Evolutionary conservation across 23 tunicate species (phyloP).

Genomic region (Styela plicata): DNA sequence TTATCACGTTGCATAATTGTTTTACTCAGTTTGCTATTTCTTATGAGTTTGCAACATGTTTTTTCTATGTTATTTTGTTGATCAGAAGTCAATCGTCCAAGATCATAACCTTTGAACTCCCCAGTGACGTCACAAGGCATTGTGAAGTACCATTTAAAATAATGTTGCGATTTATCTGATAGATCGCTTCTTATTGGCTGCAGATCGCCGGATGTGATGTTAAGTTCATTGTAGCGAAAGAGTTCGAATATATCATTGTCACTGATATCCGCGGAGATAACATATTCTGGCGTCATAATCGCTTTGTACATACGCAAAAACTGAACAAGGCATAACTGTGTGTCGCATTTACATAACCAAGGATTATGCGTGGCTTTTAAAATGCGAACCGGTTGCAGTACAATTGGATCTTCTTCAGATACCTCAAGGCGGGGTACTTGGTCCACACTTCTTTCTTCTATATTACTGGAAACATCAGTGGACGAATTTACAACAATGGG

Average conservation of each 20-base stretch:
- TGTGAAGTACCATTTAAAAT: constrained; percentile 29
- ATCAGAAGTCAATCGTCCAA: neutral
- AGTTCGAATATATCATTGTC: neutral
- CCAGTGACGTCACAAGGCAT: constrained; percentile 31
- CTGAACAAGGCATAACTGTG: constrained; percentile 2
- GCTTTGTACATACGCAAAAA: constrained; percentile 5
- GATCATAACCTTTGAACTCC: constrained; percentile 18
- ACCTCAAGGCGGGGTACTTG: too few relatives aligned
- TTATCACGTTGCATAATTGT: neutral
- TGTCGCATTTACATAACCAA: constrained; percentile 50
- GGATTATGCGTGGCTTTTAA: constrained; percentile 54
- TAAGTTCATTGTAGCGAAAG: constrained; percentile 5
- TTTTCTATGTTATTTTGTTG: constrained; percentile 2
- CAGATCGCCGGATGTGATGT: constrained; percentile 5
- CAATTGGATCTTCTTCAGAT: neutral
- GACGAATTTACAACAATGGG: too few relatives aligned
- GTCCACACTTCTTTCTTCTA: too few relatives aligned
- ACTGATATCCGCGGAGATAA: neutral
- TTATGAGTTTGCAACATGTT: neutral
- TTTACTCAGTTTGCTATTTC: too few relatives aligned
- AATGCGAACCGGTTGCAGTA: constrained; percentile 11
- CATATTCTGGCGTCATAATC: neutral
- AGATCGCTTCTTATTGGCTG: neutral
- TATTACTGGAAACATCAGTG: too few relatives aligned
- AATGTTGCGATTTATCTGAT: neutral